Evolutionary conservation across 2,113 vertebrate species (phyloP).

Genomic region (Theropithecus gelada): DNA sequence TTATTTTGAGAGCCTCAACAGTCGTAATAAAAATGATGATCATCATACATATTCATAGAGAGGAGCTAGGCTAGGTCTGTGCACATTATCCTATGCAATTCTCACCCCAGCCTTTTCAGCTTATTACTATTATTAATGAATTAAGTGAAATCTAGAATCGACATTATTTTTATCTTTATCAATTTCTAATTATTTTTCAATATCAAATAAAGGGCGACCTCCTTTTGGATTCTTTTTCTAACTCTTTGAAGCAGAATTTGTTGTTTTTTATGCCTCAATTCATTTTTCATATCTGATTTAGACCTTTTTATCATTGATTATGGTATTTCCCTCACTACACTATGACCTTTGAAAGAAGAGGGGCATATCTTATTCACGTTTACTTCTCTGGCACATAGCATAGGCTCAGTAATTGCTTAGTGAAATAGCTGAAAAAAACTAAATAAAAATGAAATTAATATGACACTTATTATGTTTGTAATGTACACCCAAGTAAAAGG

Average conservation of each 20-base stretch:
- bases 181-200: slow-evolving; percentile 24
- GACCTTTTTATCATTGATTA: neutral
- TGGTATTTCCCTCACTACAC: neutral
- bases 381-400: neutral
- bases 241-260: neutral
- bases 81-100: neutral
- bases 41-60: neutral
- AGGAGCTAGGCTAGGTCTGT: neutral
- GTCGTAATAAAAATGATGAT: neutral
- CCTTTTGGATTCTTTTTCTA: neutral
- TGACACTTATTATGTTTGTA: neutral
- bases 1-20: neutral
- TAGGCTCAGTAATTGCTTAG: neutral
- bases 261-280: neutral
- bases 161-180: neutral
- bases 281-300: neutral
- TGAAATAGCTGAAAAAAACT: neutral
- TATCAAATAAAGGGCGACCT: neutral
- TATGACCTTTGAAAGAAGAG: neutral
- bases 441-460: neutral
- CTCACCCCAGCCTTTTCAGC: neutral
- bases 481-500: neutral
- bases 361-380: neutral
- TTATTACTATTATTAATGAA: neutral
- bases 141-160: neutral